These are phyloP conservation scores for Syngnathus floridae DNA, from an alignment of 2,113 vertebrate species.

Conservation along the genomic window DNA sequence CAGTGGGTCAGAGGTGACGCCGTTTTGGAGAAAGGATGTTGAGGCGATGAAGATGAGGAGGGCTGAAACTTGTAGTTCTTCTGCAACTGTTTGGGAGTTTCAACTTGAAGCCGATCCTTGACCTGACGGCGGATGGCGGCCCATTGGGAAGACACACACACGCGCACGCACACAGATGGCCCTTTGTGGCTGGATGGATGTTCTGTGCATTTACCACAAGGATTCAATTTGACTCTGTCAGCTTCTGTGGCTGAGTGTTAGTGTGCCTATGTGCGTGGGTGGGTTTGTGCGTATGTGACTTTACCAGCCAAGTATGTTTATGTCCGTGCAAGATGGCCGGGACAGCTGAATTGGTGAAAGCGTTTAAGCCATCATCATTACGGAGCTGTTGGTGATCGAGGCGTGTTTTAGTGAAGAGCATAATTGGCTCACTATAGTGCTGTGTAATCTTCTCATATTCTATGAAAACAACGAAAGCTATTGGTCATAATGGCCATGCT, in stretches of 20 bases:
- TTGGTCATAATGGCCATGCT: slow-evolving; percentile 60
- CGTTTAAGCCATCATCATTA: slow-evolving; percentile 84
- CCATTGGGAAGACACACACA: slow-evolving; percentile 44
- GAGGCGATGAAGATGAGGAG: slow-evolving; percentile 48
- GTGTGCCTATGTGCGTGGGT: slow-evolving; percentile 11
- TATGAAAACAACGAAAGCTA: slow-evolving; percentile 62
- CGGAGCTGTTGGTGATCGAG: slow-evolving; percentile 76
- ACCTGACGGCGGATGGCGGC: slow-evolving; percentile 73
- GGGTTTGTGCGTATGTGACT: neutral
- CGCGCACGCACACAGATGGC: slow-evolving; percentile 64
- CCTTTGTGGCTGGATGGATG: slow-evolving; percentile 74
- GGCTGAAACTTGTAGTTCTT: slow-evolving; percentile 17
- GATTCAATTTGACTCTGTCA: slow-evolving; percentile 73
- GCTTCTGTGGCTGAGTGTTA: slow-evolving; percentile 45
- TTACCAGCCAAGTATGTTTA: slow-evolving; percentile 32
- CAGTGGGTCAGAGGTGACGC: slow-evolving; percentile 82
- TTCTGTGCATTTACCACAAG: slow-evolving; percentile 70
- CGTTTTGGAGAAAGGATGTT: slow-evolving; percentile 69
- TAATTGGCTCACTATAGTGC: slow-evolving; percentile 81
- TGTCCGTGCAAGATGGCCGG: slow-evolving; percentile 34
- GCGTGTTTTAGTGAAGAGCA: slow-evolving; percentile 81
- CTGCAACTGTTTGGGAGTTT: slow-evolving; percentile 51
- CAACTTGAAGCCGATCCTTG: slow-evolving; percentile 69
- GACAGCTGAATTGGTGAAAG: slow-evolving; percentile 76
- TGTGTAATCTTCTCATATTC: slow-evolving; percentile 71